Conservation (phyloP, 2,888 invertebrate species). For the Meteorus cinctellus region DNA sequence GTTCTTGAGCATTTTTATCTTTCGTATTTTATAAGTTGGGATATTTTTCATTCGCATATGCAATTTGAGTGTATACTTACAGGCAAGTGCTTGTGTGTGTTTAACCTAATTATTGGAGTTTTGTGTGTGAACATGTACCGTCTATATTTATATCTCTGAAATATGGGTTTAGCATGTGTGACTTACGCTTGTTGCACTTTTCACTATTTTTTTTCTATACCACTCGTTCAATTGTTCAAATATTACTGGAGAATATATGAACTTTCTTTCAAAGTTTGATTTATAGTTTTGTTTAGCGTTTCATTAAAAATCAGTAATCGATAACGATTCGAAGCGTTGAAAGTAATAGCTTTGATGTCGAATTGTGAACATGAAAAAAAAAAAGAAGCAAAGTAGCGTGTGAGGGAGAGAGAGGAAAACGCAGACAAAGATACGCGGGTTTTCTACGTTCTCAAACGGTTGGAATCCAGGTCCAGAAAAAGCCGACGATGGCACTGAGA, state of each 20-base stretch:
- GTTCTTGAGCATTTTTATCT: not conserved
- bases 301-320: not conserved
- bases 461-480: slow-evolving; percentile 63
- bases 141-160: no score
- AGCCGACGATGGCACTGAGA: slow-evolving; percentile 60
- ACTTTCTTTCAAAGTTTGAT: no score
- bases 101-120: no score
- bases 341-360: not conserved
- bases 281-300: no score
- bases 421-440: slow-evolving; percentile 39
- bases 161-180: no score
- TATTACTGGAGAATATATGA: no score
- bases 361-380: slow-evolving; percentile 7
- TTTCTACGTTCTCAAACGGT: slow-evolving; percentile 59
- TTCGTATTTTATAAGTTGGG: slow-evolving; percentile 5
- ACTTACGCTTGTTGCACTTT: no score
- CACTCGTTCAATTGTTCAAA: no score
- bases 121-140: no score
- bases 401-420: slow-evolving; percentile 42
- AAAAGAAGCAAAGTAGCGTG: not conserved
- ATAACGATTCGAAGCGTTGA: not conserved
- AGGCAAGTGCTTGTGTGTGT: no score
- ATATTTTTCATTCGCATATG: not conserved
- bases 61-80: slow-evolving; percentile 13
- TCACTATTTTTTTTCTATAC: no score